These are phyloP conservation scores for Cheilosia soror DNA, from an alignment of 2,888 invertebrate species.

Conservation along the genomic window DNA sequence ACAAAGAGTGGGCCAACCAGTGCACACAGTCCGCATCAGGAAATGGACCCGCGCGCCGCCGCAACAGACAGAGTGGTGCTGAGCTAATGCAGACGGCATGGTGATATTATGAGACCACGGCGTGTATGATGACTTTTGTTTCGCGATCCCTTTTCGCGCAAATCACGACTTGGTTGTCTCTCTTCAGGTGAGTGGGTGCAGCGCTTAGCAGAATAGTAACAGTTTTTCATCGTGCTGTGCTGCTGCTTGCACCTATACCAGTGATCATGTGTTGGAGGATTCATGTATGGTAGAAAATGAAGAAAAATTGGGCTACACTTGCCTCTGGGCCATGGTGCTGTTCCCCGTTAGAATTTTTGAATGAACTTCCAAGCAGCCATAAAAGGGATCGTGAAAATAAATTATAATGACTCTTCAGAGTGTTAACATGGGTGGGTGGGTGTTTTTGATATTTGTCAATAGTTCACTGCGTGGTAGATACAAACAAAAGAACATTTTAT, in stretches of 20 bases:
- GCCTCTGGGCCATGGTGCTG: conserved; percentile 32
- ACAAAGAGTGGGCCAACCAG: conserved; percentile 35
- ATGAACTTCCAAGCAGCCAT: conserved; percentile 1
- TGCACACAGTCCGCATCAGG: conserved; percentile 30
- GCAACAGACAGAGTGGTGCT: conserved; percentile 10
- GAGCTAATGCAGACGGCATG: background rate
- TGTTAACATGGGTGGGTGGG: conserved; percentile 44
- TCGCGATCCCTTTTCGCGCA: conserved; percentile 57
- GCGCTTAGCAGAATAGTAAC: conserved; percentile 28
- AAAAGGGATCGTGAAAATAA: conserved; percentile 20
- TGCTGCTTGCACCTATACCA: background rate
- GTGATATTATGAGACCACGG: conserved; percentile 35
- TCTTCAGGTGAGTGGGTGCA: conserved; percentile 66
- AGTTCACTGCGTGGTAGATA: background rate
- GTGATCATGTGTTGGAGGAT: conserved; percentile 39
- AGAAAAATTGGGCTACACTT: conserved; percentile 51
- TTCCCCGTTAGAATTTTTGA: conserved; percentile 37
- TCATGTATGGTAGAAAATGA: background rate
- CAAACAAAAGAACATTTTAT: background rate
- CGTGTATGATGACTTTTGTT: conserved; percentile 56
- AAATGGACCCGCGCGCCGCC: conserved; percentile 30
- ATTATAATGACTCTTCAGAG: conserved; percentile 9
- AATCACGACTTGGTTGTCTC: conserved; percentile 63
- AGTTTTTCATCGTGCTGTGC: conserved; percentile 22
- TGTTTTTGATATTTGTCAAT: conserved; percentile 29